These are phyloP conservation scores for Odontamblyopus lacepedii DNA, from an alignment of 2,797 vertebrate species.

Conservation along the genomic window DNA sequence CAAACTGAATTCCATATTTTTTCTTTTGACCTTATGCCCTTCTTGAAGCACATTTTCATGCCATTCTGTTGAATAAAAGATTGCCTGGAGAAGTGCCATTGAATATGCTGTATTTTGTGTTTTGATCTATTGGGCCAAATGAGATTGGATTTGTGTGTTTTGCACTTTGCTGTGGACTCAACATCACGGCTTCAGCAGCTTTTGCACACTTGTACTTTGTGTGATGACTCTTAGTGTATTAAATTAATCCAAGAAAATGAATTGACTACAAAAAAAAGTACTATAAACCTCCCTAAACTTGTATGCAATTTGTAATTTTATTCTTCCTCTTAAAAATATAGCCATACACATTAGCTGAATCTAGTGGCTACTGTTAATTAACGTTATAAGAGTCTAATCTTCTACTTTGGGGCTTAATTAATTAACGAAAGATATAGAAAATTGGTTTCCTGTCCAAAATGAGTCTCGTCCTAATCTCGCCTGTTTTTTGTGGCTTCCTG, in stretches of 20 bases:
- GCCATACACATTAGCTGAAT: slow-evolving; percentile 17
- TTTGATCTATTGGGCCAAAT: slow-evolving; percentile 50
- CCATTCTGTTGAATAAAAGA: slow-evolving; percentile 72
- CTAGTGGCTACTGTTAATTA: slow-evolving; percentile 33
- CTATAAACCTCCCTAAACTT: background rate
- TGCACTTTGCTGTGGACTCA: slow-evolving; percentile 42
- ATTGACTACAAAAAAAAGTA: background rate
- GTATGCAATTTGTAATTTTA: background rate
- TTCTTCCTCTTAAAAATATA: slow-evolving; percentile 29
- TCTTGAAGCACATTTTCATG: slow-evolving; percentile 53
- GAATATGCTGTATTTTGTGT: slow-evolving; percentile 69
- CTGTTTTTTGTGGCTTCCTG: background rate
- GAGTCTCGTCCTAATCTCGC: background rate
- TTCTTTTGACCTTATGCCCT: slow-evolving; percentile 68
- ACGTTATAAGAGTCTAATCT: slow-evolving; percentile 43
- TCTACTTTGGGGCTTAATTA: slow-evolving; percentile 38
- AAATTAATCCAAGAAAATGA: background rate
- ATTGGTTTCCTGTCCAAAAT: slow-evolving; percentile 34
- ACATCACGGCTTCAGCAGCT: slow-evolving; percentile 10
- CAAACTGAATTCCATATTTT: slow-evolving; percentile 25
- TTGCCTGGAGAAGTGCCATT: slow-evolving; percentile 67
- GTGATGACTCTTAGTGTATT: background rate
- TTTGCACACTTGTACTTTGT: slow-evolving; percentile 28
- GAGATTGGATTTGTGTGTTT: slow-evolving; percentile 36
- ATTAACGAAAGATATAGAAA: slow-evolving; percentile 34